phyloP scores from a whole-genome alignment of 2,888 invertebrate genomes.

The Coleophora flavipennella region DNA sequence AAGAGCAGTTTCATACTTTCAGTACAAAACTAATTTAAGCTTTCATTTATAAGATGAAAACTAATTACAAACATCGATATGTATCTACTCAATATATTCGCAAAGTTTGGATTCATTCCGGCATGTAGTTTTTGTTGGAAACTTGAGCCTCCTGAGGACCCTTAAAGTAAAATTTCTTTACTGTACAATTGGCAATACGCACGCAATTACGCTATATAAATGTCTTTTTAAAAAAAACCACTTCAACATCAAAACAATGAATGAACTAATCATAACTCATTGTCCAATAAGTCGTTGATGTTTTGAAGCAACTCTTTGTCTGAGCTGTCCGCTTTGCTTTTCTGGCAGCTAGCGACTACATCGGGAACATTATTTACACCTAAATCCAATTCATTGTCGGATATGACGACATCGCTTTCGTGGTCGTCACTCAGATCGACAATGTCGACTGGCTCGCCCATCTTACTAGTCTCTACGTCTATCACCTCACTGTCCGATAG shows the following conservation, averaged over 20 bases:
- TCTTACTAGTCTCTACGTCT: constrained; percentile 38
- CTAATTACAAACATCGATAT: too few relatives aligned
- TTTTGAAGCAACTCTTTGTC: constrained; percentile 36
- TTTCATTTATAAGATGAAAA: too few relatives aligned
- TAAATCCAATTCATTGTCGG: constrained; percentile 37
- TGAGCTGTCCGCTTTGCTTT: constrained; percentile 23
- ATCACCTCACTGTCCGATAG: constrained; percentile 43
- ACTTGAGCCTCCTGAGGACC: too few relatives aligned
- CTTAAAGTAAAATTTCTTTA: too few relatives aligned
- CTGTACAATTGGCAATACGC: too few relatives aligned
- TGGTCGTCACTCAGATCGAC: constrained; percentile 54
- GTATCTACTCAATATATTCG: too few relatives aligned
- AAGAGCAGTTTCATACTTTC: too few relatives aligned
- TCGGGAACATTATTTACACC: constrained; percentile 56
- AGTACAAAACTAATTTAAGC: too few relatives aligned
- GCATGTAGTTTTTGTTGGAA: too few relatives aligned
- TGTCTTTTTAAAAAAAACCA: not conserved
- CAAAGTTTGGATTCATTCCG: too few relatives aligned
- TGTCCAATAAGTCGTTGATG: constrained; percentile 36
- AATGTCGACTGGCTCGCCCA: constrained; percentile 41
- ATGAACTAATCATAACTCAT: constrained; percentile 41
- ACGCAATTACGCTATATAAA: not conserved
- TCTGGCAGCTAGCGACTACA: constrained; percentile 57
- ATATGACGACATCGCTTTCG: constrained; percentile 16
- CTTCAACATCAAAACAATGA: constrained; percentile 1